Percentiles rank a stretch among this genome's conserved stretches.
Evolutionary conservation across 2,797 vertebrate species (phyloP).

Genomic region (Protonibea diacanthus): DNA sequence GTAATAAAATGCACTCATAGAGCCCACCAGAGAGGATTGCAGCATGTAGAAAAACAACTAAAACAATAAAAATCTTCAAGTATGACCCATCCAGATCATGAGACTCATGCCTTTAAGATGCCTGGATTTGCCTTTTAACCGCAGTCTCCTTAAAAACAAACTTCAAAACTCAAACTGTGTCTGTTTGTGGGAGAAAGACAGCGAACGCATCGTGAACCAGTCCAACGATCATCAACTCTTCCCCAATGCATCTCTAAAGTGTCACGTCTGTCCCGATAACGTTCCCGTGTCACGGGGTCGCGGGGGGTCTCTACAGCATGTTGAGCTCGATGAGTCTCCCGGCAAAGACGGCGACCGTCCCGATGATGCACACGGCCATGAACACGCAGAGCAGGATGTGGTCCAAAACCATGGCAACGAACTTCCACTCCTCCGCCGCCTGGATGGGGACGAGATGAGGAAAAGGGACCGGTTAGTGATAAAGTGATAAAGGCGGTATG

Average conservation of each 20-base stretch:
- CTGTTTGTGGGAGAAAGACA: background rate
- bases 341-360: constrained; percentile 93
- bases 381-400: constrained; percentile 96
- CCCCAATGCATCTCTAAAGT: background rate
- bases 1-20: constrained; percentile 16
- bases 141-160: constrained; percentile 29
- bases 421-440: constrained; percentile 98
- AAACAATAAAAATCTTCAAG: constrained; percentile 51
- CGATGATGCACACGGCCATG: constrained; percentile 95
- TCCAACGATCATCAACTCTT: background rate
- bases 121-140: constrained; percentile 6
- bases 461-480: background rate
- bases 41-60: constrained; percentile 41
- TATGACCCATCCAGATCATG: constrained; percentile 38
- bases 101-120: constrained; percentile 9
- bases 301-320: constrained; percentile 81
- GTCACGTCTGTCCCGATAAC: background rate
- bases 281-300: background rate
- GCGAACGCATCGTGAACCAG: background rate
- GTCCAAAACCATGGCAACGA: constrained; percentile 97
- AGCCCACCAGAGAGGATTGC: background rate
- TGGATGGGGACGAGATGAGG: constrained; percentile 61
- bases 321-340: constrained; percentile 96
- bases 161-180: background rate
- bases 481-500: background rate